phyloP scores from a whole-genome alignment of 2,113 vertebrate species.

The Semnopithecus entellus region DNA sequence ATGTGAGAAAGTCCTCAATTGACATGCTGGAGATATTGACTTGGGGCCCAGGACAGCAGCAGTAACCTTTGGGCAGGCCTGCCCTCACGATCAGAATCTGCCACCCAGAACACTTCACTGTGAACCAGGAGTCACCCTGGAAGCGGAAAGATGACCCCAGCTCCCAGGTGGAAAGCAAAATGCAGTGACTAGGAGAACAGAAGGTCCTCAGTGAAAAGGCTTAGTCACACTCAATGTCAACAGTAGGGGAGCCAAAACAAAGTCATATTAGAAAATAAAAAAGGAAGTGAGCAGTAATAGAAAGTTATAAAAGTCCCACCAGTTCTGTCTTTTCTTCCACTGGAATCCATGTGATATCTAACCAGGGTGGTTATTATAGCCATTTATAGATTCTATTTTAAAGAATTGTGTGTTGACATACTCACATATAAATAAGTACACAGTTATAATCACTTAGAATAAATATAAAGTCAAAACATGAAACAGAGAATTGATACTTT shows the following conservation, averaged over 20 bases:
- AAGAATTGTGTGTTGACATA: not conserved
- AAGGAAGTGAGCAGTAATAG: not conserved
- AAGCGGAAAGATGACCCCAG: not conserved
- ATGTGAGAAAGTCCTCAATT: not conserved
- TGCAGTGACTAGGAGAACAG: not conserved
- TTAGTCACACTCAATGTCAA: slow-evolving; percentile 44
- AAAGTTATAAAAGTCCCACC: not conserved
- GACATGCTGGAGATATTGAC: not conserved
- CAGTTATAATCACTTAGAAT: slow-evolving; percentile 29
- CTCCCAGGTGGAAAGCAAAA: slow-evolving; percentile 21
- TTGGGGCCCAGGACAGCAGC: not conserved
- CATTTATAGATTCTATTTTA: slow-evolving; percentile 33
- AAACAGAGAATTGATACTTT: slow-evolving; percentile 21
- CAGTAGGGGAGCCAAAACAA: slow-evolving; percentile 29
- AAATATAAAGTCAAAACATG: slow-evolving; percentile 55
- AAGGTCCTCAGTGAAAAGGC: not conserved
- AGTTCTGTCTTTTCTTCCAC: slow-evolving; percentile 18
- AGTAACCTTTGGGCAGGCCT: not conserved
- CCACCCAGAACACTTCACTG: not conserved
- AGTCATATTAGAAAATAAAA: slow-evolving; percentile 38
- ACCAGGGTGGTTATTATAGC: not conserved
- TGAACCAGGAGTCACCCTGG: not conserved
- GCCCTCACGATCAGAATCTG: not conserved
- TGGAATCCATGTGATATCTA: not conserved
- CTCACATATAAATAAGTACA: slow-evolving; percentile 28